Evolutionary conservation across 2,113 vertebrate species (phyloP).

Genomic region (Prinia subflava): DNA sequence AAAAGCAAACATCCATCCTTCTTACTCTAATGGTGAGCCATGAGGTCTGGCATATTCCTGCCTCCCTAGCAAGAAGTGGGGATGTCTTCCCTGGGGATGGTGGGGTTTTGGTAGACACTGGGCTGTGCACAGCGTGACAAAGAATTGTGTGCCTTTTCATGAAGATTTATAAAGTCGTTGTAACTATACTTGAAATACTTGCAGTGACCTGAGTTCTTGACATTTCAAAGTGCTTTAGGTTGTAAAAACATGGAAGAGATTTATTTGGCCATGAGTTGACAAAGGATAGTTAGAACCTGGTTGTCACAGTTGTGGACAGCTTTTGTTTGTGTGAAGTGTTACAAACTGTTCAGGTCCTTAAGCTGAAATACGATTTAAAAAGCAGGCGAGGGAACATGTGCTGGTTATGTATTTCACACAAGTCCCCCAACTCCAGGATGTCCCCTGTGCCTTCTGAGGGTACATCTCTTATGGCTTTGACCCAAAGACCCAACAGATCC

Average conservation of each 20-base stretch:
- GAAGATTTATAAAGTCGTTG: not conserved
- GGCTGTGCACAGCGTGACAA: not conserved
- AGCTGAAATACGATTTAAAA: not conserved
- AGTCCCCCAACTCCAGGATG: not conserved
- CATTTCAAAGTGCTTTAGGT: not conserved
- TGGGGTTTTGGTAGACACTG: not conserved
- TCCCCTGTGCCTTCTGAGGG: not conserved
- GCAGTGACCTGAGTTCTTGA: not conserved
- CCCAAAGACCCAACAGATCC: not conserved
- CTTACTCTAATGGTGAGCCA: accelerated
- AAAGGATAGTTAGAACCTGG: not conserved
- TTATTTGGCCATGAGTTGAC: not conserved
- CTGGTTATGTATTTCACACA: not conserved
- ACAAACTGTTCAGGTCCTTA: not conserved
- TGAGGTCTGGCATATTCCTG: not conserved
- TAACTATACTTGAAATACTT: not conserved
- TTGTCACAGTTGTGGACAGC: not conserved
- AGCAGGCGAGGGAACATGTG: not conserved
- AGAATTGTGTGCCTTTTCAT: not conserved
- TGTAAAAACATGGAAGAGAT: not conserved
- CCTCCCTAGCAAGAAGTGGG: not conserved
- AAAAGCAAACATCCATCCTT: not conserved
- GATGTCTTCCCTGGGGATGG: not conserved
- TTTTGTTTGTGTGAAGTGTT: not conserved
- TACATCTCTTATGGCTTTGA: not conserved